Percentiles rank a stretch among this genome's conserved stretches.
Evolutionary conservation across 2,113 vertebrate genomes (phyloP).

Genomic region (Ochotona curzoniae): DNA sequence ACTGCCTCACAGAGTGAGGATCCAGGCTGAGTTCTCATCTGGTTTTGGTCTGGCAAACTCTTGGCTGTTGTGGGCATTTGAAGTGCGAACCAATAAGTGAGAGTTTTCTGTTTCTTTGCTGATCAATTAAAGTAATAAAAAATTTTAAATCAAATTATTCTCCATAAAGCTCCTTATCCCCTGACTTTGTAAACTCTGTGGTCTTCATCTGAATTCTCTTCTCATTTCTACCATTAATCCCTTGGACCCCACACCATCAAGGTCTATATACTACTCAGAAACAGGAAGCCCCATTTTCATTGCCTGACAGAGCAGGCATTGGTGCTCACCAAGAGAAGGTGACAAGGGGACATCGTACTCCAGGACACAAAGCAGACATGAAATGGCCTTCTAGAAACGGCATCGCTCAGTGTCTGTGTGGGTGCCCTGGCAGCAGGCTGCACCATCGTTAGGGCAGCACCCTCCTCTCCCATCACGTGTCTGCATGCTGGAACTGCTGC

Average conservation of each 20-base stretch:
- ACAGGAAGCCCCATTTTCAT: neutral
- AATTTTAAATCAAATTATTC: neutral
- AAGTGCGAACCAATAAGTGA: no score
- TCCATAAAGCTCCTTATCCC: neutral
- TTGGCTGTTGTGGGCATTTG: no score
- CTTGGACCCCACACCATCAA: neutral
- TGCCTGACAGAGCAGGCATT: neutral
- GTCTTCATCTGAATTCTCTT: constrained; percentile 9
- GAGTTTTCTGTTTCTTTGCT: no score
- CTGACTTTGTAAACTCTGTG: neutral
- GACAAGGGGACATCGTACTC: neutral
- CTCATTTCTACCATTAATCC: neutral
- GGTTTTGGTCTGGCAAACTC: no score
- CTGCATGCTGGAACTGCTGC: neutral
- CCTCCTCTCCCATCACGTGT: neutral
- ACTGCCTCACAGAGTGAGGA: no score
- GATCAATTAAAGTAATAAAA: no score
- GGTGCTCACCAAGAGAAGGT: neutral
- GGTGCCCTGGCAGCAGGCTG: neutral
- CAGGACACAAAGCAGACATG: neutral
- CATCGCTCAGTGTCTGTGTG: neutral
- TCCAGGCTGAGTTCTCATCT: no score
- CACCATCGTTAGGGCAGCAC: neutral
- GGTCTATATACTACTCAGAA: neutral
- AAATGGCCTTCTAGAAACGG: neutral